A percentile compares a stretch with the other conserved stretches of the same genome.
Conservation (phyloP, 2,797 vertebrate species). For the Hafferia zeledoni region DNA sequence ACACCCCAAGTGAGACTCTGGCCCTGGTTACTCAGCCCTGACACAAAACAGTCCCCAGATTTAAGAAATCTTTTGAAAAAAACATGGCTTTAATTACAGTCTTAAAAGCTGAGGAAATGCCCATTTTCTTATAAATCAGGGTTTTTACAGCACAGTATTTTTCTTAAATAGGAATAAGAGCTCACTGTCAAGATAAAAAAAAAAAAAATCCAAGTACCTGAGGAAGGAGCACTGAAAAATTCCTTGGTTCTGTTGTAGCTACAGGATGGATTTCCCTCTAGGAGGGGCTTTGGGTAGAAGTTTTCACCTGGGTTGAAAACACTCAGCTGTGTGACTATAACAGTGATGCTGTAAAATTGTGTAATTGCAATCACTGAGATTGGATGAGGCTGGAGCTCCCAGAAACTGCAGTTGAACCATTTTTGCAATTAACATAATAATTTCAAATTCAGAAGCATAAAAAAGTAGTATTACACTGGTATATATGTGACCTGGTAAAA, state of each 20-base stretch:
- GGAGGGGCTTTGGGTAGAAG: neutral
- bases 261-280: fast-evolving
- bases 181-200: fast-evolving
- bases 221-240: fast-evolving
- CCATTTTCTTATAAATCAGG: neutral
- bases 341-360: neutral
- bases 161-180: neutral
- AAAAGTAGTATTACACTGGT: neutral
- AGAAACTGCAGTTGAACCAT: neutral
- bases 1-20: fast-evolving
- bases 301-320: neutral
- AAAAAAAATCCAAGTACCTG: neutral
- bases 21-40: neutral
- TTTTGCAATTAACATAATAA: neutral
- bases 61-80: neutral
- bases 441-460: neutral
- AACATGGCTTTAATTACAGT: fast-evolving
- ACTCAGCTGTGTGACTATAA: neutral
- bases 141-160: fast-evolving
- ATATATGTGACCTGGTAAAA: neutral
- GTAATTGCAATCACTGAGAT: neutral
- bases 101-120: neutral
- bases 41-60: neutral
- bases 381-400: neutral
- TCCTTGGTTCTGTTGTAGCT: fast-evolving